Evolutionary conservation across 2,113 vertebrate species (phyloP).

Genomic region (Myrmecophaga tridactyla): DNA sequence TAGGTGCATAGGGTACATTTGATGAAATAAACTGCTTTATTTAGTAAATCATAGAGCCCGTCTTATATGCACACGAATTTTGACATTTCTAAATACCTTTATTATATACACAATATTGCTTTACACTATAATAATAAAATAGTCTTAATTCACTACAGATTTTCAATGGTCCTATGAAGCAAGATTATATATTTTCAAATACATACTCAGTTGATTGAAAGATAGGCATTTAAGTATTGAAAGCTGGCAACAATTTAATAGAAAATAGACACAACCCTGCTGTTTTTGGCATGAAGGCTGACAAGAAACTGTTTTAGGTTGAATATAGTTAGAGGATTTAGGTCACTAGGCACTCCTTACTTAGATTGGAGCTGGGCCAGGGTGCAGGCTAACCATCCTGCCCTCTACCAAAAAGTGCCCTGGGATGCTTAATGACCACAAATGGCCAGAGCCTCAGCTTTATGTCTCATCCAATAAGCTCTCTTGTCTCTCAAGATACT

Average conservation of each 20-base stretch:
- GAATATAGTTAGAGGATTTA: background rate
- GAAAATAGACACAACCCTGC: background rate
- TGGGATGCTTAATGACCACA: constrained; percentile 25
- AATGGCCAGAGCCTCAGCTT: constrained; percentile 21
- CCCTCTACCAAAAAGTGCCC: background rate
- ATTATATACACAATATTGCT: background rate
- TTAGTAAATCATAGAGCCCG: background rate
- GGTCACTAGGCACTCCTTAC: background rate
- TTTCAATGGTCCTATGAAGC: background rate
- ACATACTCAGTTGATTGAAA: background rate
- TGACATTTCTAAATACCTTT: background rate
- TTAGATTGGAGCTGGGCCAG: background rate
- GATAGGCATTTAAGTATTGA: background rate
- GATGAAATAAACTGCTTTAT: background rate
- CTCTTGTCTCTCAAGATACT: constrained; percentile 52
- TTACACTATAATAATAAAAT: background rate
- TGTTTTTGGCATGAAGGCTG: background rate
- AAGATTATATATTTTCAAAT: background rate
- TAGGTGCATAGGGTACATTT: background rate
- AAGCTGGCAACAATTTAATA: background rate
- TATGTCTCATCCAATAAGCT: constrained; percentile 55
- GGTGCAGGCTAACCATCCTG: background rate
- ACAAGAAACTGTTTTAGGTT: background rate
- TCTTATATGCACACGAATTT: background rate
- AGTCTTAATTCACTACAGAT: background rate